Base-by-base conservation (phyloP, 2,888 invertebrate genomes). In the Achlya flavicornis region DNA sequence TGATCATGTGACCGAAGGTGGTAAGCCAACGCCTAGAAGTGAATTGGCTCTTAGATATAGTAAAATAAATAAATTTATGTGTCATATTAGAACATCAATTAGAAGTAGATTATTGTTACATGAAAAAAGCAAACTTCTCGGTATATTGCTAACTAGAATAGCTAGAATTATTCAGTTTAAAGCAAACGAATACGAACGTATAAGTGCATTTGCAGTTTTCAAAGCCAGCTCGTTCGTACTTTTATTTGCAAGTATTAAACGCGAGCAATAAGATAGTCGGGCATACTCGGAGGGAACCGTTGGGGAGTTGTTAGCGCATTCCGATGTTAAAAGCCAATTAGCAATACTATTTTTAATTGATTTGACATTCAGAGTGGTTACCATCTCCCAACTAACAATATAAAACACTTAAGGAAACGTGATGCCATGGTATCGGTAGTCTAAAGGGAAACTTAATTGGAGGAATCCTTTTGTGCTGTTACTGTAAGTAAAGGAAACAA, bases 281-380 rank as follows among this genome's bases (percentile, higher is more conserved):
- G 19, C 16, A 53, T 53, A 7, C 16, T 53, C 60, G 60, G 41
- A 43, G 43, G 60, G 16, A 60, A 43, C 60, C 41, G 60, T 60
- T 43, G 53, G 53, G 19, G 10, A 58, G 38, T 61, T 61, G 63
- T 63, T 66, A 61, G 58, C 61, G 59, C 57, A 63, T 61, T 61
- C 57, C 61, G 61, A 62, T 62, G 63, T 63, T 66, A 66, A 66
- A 66, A 63, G 66, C 63, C 63, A 63, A 66, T 63, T 66, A 63
- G 60, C 66, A 58, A 61, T 66, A 58, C 41, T 35, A 60, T 46
- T 65, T 62, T 63, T 63, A 60, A 65, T 65, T 43, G 60, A 60
- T 62, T 61, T 63, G 62, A 62, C 62, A 57, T 57, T 60, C 41
- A 16, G 32, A 46, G 41, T 43, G 60, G 60, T 41, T 60, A 43